Conservation (phyloP, 2,113 vertebrate species). For the Macaca nemestrina region DNA sequence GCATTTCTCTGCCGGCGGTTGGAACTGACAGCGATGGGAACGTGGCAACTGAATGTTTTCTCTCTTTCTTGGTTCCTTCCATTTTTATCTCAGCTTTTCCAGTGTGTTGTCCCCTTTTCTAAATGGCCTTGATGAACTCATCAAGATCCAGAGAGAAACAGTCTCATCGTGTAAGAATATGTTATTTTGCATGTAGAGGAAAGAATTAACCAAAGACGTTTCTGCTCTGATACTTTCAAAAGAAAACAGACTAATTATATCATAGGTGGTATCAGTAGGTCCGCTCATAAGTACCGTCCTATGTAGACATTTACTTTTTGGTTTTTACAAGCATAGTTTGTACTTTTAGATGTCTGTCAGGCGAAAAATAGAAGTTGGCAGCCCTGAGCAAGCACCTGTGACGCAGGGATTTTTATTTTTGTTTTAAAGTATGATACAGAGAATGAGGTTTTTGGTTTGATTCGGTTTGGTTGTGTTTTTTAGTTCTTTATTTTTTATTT, state of each 20-base stretch:
- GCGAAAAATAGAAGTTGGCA: constrained; percentile 53
- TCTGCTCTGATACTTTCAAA: constrained; percentile 70
- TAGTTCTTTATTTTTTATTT: constrained; percentile 16
- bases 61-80: constrained; percentile 16
- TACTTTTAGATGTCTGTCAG: constrained; percentile 51
- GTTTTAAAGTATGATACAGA: constrained; percentile 39
- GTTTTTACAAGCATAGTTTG: constrained; percentile 37
- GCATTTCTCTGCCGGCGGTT: constrained; percentile 12
- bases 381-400: constrained; percentile 47
- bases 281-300: constrained; percentile 18
- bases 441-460: constrained; percentile 9
- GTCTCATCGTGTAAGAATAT: constrained; percentile 51
- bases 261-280: constrained; percentile 31
- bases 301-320: background rate
- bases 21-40: background rate
- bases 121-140: constrained; percentile 24
- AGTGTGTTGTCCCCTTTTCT: constrained; percentile 51
- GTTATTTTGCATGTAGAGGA: constrained; percentile 75
- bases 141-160: constrained; percentile 58
- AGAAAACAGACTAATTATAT: constrained; percentile 49
- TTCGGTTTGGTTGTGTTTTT: background rate
- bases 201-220: constrained; percentile 75
- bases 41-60: background rate
- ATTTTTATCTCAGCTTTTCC: constrained; percentile 10
- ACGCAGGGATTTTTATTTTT: constrained; percentile 40